Conservation (phyloP, 2,888 invertebrate genomes). For the Chrysina gloriosa region DNA sequence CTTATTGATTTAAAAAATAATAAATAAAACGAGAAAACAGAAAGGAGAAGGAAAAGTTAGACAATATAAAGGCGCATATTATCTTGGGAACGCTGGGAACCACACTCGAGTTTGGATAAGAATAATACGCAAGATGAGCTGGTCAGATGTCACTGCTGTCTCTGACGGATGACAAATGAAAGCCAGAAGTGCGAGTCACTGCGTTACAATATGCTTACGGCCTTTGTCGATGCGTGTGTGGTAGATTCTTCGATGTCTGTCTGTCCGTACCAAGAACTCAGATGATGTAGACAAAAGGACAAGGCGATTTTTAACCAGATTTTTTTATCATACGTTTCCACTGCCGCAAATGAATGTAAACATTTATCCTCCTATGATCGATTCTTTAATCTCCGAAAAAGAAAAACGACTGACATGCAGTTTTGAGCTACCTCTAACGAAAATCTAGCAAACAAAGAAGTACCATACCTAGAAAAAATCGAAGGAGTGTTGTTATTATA, state of each 20-base stretch:
- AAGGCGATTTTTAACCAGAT: constrained; percentile 38
- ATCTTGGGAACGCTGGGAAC: constrained; percentile 57
- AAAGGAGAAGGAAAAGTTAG: constrained; percentile 35
- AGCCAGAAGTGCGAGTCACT: constrained; percentile 62
- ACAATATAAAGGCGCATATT: constrained; percentile 45
- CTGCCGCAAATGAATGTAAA: constrained; percentile 21
- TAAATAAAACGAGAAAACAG: constrained; percentile 25
- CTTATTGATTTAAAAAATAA: constrained; percentile 38
- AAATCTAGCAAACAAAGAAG: neutral
- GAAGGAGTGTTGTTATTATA: too few relatives aligned
- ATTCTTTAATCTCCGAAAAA: constrained; percentile 14
- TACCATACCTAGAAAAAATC: too few relatives aligned
- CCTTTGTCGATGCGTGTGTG: constrained; percentile 55
- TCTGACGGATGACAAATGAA: constrained; percentile 64
- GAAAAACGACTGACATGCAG: neutral
- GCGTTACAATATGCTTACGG: constrained; percentile 58
- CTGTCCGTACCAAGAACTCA: constrained; percentile 38
- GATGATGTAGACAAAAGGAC: constrained; percentile 33
- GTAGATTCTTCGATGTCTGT: constrained; percentile 51
- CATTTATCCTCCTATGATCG: constrained; percentile 26
- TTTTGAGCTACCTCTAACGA: neutral
- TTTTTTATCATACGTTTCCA: constrained; percentile 24
- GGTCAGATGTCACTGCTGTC: constrained; percentile 64
- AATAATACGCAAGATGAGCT: constrained; percentile 58
- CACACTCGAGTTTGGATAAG: constrained; percentile 47